Evolutionary conservation across 2,797 vertebrate species (phyloP).

Genomic region (Gobio occitaniae): DNA sequence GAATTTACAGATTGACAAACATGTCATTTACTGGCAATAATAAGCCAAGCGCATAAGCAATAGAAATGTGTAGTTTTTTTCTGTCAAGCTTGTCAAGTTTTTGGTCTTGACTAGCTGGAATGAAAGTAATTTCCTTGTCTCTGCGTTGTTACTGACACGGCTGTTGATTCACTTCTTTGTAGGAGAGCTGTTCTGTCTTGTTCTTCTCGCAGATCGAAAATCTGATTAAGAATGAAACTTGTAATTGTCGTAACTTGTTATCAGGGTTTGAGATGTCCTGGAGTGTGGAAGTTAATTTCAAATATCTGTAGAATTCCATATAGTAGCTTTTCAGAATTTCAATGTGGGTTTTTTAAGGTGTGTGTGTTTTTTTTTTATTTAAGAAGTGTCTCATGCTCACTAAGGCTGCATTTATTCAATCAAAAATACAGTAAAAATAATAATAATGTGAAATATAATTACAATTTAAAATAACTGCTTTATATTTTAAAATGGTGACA

Average conservation of each 20-base stretch:
- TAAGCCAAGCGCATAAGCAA: background rate
- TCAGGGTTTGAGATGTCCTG: background rate
- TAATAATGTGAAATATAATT: background rate
- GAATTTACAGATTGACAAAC: background rate
- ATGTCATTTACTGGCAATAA: background rate
- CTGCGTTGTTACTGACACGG: background rate
- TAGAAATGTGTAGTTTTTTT: slow-evolving; percentile 26
- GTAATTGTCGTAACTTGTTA: background rate
- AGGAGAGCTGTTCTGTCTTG: slow-evolving; percentile 17
- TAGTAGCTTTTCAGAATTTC: background rate
- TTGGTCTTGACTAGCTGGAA: background rate
- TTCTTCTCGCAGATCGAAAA: background rate
- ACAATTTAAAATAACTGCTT: background rate
- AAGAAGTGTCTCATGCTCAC: background rate
- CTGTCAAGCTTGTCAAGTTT: slow-evolving; percentile 26
- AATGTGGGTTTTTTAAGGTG: background rate
- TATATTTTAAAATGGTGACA: background rate
- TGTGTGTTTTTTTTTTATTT: too few species aligned
- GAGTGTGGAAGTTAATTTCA: background rate
- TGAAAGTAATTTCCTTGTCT: background rate
- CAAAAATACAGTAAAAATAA: background rate
- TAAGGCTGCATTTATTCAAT: background rate
- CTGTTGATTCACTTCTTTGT: background rate
- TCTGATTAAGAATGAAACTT: slow-evolving; percentile 16
- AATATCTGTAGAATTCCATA: background rate